A percentile compares a stretch with the other conserved stretches of the same genome.
phyloP scores from a whole-genome alignment of 2,888 invertebrate genomes.

The Euzetes globulus region DNA sequence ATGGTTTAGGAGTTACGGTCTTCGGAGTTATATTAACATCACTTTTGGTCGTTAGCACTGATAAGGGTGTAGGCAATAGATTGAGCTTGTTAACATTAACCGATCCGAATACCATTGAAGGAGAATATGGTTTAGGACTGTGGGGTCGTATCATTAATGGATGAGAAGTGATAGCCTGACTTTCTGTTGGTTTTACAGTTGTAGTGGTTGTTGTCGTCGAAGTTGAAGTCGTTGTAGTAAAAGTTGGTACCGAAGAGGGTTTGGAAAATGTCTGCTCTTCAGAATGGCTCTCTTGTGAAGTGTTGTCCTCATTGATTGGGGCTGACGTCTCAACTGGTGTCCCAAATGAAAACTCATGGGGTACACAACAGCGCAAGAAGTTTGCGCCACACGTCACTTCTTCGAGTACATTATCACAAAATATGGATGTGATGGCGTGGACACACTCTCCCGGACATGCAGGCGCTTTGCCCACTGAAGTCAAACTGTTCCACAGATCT shows the following conservation, averaged over 20 bases:
- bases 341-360: conserved; percentile 39
- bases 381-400: conserved; percentile 42
- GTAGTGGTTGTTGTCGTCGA: conserved; percentile 21
- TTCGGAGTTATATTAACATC: background rate
- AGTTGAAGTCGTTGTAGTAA: background rate
- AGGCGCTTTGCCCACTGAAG: conserved; percentile 66
- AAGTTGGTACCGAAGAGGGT: conserved; percentile 7
- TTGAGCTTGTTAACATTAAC: background rate
- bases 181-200: conserved; percentile 10
- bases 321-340: conserved; percentile 42
- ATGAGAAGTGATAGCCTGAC: background rate
- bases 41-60: background rate
- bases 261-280: conserved; percentile 46
- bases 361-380: conserved; percentile 43
- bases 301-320: conserved; percentile 32
- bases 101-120: background rate
- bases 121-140: conserved; percentile 3
- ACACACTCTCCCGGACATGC: conserved; percentile 84
- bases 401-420: conserved; percentile 66
- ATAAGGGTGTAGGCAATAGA: background rate
- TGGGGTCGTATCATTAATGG: background rate
- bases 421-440: conserved; percentile 72
- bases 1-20: background rate
- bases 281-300: conserved; percentile 37
- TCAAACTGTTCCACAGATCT: conserved; percentile 76